phyloP scores from a whole-genome alignment of 2,888 invertebrate species.

The Trissolcus japonicus region DNA sequence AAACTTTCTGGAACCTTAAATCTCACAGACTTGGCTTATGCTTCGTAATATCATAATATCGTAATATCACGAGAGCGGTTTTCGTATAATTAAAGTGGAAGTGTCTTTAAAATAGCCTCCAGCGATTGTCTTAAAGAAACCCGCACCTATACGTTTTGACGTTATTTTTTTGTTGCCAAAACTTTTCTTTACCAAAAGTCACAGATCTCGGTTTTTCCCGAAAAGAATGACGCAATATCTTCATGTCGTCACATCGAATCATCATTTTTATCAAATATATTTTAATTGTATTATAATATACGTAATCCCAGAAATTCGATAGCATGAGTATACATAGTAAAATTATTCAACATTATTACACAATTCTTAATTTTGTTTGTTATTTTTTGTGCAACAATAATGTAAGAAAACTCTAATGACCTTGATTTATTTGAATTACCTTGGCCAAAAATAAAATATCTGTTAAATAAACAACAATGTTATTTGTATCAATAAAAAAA shows the following conservation, averaged over 20 bases:
- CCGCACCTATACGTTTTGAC: constrained; percentile 37
- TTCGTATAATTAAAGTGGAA: constrained; percentile 73
- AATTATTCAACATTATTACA: too few relatives aligned
- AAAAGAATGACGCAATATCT: neutral
- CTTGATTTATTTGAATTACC: too few relatives aligned
- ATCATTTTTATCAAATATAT: neutral
- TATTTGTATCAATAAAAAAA: too few relatives aligned
- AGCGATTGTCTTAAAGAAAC: constrained; percentile 66
- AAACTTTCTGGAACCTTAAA: constrained; percentile 68
- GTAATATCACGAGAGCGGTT: constrained; percentile 68
- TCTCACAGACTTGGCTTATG: constrained; percentile 66
- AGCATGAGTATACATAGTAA: too few relatives aligned
- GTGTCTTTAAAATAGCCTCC: constrained; percentile 73
- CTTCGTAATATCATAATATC: constrained; percentile 72
- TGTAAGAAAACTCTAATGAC: too few relatives aligned
- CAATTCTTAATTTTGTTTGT: too few relatives aligned
- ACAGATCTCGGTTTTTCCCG: neutral
- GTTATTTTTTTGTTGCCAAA: constrained; percentile 34
- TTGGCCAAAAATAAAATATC: too few relatives aligned
- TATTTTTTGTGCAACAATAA: too few relatives aligned
- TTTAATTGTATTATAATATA: neutral
- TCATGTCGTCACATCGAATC: neutral
- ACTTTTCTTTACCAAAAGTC: neutral
- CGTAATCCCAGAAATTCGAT: too few relatives aligned
- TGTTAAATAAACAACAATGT: too few relatives aligned